Conservation (phyloP, 1,140 invertebrate species). For the Drosophila kanapiae region DNA sequence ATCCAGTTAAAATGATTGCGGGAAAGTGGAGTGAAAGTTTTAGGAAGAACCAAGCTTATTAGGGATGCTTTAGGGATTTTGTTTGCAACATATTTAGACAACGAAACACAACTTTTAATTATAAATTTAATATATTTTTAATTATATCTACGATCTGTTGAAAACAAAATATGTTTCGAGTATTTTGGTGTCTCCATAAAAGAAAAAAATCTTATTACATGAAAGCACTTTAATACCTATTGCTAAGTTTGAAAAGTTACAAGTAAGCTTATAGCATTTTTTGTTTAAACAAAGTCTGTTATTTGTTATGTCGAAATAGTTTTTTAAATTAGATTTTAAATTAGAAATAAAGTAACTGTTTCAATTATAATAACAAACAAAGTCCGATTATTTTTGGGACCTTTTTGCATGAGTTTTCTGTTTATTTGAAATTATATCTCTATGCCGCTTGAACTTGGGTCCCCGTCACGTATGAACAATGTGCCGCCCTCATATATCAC, state of each 20-base stretch:
- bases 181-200: too few species aligned
- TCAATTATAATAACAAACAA: too few species aligned
- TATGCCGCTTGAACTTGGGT: neutral
- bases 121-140: neutral
- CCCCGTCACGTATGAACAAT: constrained; percentile 26
- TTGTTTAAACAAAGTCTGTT: too few species aligned
- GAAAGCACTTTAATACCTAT: neutral
- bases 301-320: too few species aligned
- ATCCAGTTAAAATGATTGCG: constrained; percentile 5
- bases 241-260: neutral
- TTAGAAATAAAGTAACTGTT: too few species aligned
- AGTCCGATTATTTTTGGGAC: neutral
- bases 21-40: constrained; percentile 9
- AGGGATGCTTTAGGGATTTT: neutral
- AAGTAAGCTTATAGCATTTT: neutral
- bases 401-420: too few species aligned
- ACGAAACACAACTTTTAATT: too few species aligned
- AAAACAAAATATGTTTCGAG: too few species aligned
- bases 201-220: too few species aligned
- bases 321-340: too few species aligned
- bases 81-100: neutral
- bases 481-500: constrained; percentile 35
- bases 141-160: too few species aligned
- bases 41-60: neutral
- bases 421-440: neutral